Conservation (phyloP, 2,888 invertebrate genomes). For the Campoletis raptor region DNA sequence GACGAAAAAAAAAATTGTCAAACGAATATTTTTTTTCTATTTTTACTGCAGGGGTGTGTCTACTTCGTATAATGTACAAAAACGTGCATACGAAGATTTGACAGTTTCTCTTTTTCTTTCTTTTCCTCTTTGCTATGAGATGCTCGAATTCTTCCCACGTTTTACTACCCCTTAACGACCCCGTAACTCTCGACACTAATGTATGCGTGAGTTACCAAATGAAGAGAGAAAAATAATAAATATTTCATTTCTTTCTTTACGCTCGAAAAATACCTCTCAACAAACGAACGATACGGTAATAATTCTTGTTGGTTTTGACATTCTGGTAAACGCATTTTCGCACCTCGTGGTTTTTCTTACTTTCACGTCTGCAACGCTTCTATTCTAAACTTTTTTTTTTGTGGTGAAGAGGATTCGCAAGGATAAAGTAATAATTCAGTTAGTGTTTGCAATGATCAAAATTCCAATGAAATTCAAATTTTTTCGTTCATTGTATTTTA, state of each 20-base stretch:
- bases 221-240: not conserved
- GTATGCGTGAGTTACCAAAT: not conserved
- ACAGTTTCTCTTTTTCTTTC: not conserved
- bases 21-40: slow-evolving; percentile 13
- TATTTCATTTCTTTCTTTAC: not conserved
- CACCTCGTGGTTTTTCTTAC: not conserved
- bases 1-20: slow-evolving; percentile 18
- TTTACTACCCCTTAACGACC: not conserved
- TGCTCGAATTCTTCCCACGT: slow-evolving; percentile 10
- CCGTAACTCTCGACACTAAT: slow-evolving; percentile 8
- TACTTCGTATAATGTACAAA: not conserved
- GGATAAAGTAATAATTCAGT: not conserved
- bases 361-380: not conserved
- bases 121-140: not conserved
- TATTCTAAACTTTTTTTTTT: not conserved
- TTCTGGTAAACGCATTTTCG: not conserved
- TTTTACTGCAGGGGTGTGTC: slow-evolving; percentile 40
- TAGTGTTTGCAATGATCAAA: not conserved
- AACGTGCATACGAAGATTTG: not conserved
- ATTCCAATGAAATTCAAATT: not conserved
- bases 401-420: not conserved
- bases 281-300: not conserved
- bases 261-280: not conserved
- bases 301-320: not conserved
- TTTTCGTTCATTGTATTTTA: not conserved